Evolutionary conservation across 2,888 invertebrate genomes (phyloP), one percentile per base, ranked within the genome.

Genomic region (Chymomyza fuscimana): DNA sequence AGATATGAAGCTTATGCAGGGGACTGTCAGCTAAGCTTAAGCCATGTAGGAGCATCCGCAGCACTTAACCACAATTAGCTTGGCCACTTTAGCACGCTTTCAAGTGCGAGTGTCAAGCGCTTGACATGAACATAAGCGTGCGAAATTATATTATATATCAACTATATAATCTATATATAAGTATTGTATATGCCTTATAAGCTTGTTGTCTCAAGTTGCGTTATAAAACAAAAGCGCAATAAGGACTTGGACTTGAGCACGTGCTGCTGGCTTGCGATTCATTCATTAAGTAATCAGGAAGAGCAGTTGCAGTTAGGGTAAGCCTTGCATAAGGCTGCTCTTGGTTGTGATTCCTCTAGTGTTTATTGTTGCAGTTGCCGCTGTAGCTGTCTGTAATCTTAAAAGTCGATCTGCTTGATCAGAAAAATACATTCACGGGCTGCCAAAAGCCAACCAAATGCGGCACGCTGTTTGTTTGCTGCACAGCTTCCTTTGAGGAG

Each of bases 211-310:
- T 46, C 40, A 46, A 12, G 40, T 46, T 46, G 12, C 40, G 40
- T 12, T 4, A 1, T 16, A 59, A 65, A n/a, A 69, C 50, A 69
- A 64, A 56, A 46, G 87, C 73, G 65, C 77, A 78, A 71, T 72
- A 70, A 75, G 73, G 77, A 78, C 88, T 88, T 88, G 73, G 77
- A 78, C 88, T 88, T 88, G 82, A 86, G 85, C 85, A 86, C 85
- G 85, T 32, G 32, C 32, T 86, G 85, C 84, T 81, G 70, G 54
- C 67, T 25, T n/a, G 12, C 63, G 66, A 78, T 87, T 74, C 86
- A 87, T 84, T 84, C 87, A 84, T 84, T 84, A 83, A 87, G 89
- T 73, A 80, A 80, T 81, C 87, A 79, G 86, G 65, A 68, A 67
- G 69, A 32, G 25, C 58, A 54, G 62, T 32, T 46, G 40, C 58